Evolutionary conservation across 2,888 invertebrate species (phyloP), one percentile per base, ranked within the genome.

Genomic region (Stegophylla sp.): DNA sequence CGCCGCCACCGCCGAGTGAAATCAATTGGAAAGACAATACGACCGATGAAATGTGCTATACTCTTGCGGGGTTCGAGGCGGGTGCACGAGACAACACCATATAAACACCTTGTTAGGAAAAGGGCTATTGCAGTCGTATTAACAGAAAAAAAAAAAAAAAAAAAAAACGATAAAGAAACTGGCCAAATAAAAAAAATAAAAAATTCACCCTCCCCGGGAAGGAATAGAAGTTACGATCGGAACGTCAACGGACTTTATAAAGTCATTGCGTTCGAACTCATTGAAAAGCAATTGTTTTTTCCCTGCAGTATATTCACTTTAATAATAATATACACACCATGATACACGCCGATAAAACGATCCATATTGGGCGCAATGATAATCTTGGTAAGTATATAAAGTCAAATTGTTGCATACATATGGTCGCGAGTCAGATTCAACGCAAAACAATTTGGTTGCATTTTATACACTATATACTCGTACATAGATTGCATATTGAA

Each of bases 1-100:
- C 41, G 56, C 9, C 26, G 48, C 15, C 67, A 12, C 5, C 23
- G 28, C 20, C 2, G 45, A 0, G 77, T 34, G 69, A 69, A 69
- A 48, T 69, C 69, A 79, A 79, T 69, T 20, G 48, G 48, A 69
- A 75, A 74, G n/a, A 64, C 63, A 48, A 26, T 26, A 13, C 43
- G 53, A 28, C 26, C 56, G 76, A 76, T 66, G 53, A 71, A 66
- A 76, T 23, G 66, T 66, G 13, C n/a, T 61, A 5, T 12, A 15
- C 53, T 12, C n/a, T n/a, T n/a, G n/a, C 41, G 3, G 20, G 41
- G 41, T 41, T 61, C 9, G 61, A 4, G 9, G 53, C 12, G 48
- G 1, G 10, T 12, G 4, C 15, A 75, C 23, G 23, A n/a, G n/a
- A 10, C 12, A 10, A 69, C 15, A 43, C 53, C 15, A 43, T 51